Base-by-base conservation (phyloP, 2,797 vertebrate species). In the Podargus strigoides region DNA sequence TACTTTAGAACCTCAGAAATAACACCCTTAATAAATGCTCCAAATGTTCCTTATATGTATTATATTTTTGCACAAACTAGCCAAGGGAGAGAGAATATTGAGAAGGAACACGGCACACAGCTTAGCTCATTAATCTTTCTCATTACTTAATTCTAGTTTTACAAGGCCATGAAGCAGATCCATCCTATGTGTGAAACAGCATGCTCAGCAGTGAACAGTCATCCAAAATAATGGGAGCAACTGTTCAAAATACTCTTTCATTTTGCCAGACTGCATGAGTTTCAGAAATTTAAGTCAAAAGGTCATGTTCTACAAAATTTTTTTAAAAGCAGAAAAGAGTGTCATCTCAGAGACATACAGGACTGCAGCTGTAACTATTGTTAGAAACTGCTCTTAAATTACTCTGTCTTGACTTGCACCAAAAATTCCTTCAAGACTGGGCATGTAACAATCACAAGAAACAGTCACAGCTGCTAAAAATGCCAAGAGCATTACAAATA, bases 391-490 rank as follows among this genome's bases (percentile, higher is more conserved):
- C 46, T 84, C 69, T 89, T 66, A 39, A 95, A 92, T 93, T 41
- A 52, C 79, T 76, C 89, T 91, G 95, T 47, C 92, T 95, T 95
- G 79, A 93, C 93, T 96, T 94, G 86, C 73, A 92, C 52, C 79
- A 92, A 91, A 83, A 95, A 96, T 96, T 95, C 93, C 91, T 90
- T 95, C 95, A 95, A 95, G 96, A 95, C 90, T 85, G 89, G 87
- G 74, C 95, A 95, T 87, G 96, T 93, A 88, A 3, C 0, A 34
- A 39, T 79, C 93, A 72, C 85, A 96, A 91, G 95, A 94, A 96
- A 88, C 41, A 41, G 76, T 53, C 85, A 76, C 93, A 96, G 95
- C 95, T 96, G 93, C 94, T 97, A 95, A 96, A 94, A 94, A 96
- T 97, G 95, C 93, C 94, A 96, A 69, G 37, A 94, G 91, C 80